Evolutionary conservation across 2,797 vertebrate species (phyloP), one percentile per base, ranked within the genome.

Genomic region (Hippoglossus hippoglossus): DNA sequence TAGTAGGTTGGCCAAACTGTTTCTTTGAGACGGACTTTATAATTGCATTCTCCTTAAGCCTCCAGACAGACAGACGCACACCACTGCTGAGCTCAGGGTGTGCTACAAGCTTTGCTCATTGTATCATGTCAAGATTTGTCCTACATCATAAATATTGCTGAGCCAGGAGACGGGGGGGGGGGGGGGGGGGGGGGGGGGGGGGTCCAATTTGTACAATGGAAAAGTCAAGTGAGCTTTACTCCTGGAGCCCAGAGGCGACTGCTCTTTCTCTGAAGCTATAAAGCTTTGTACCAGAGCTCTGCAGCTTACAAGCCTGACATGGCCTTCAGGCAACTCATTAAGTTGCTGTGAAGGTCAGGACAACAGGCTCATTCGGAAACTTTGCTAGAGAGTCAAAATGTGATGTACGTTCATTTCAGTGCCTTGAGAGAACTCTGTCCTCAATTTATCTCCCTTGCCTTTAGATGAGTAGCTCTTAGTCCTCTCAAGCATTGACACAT

Each of bases 31-130:
- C 73, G 77, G 63, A 75, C 71, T 64, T 68, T 60, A 61, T 77
- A 81, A 86, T 68, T 67, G 77, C 58, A 63, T 70, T 79, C 63
- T 78, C 39, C 66, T 49, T 85, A 87, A 86, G 80, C 67, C 77
- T 76, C 51, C 64, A 88, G 87, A 84, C 85, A 77, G 84, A 75
- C 82, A 82, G 49, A 84, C 21, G 66, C 66, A 67, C 22, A 63
- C 71, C 78, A 86, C 55, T 80, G 85, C 85, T 86, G 83, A 87
- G 68, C 77, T 82, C 58, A 67, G 77, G 36, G 62, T 71, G 61
- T 16, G 50, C 68, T 76, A 21, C 24, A 61, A 76, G 62, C 12
- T 63, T 84, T 85, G 86, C 79, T 87, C 81, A 89, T 51, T 82
- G 52, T 50, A 47, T 87, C 77, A 22, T 67, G 83, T 78, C 61